A percentile compares a stretch with the other conserved stretches of the same genome.
These are phyloP conservation scores for Pseudobourletiella spinata DNA, from an alignment of 1,140 invertebrate genomes.

Conservation along the genomic window DNA sequence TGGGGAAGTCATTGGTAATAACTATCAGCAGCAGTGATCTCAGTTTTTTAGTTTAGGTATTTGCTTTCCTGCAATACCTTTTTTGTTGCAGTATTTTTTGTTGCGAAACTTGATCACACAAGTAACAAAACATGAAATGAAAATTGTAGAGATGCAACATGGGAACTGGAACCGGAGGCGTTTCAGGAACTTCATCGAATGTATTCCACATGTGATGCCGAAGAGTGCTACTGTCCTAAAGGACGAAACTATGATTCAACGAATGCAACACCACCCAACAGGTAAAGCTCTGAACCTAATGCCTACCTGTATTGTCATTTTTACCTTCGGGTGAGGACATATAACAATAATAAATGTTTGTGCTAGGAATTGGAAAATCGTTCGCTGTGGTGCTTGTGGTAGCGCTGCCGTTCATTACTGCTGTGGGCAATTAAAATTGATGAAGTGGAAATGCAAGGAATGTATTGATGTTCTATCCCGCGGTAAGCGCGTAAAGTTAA, in stretches of 20 bases:
- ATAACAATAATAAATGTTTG: not conserved
- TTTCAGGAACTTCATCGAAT: slow-evolving; percentile 41
- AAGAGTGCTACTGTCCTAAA: slow-evolving; percentile 15
- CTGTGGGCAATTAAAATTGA: slow-evolving; percentile 40
- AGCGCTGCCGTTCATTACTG: slow-evolving; percentile 49
- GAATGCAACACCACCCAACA: not conserved
- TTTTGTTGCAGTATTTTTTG: too few species aligned
- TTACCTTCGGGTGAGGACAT: slow-evolving; percentile 22
- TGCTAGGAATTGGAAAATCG: slow-evolving; percentile 45
- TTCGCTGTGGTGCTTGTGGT: slow-evolving; percentile 49
- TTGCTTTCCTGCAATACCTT: too few species aligned
- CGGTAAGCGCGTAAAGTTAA: not conserved
- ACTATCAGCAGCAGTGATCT: too few species aligned
- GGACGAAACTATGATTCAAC: slow-evolving; percentile 21
- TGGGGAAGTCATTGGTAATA: too few species aligned
- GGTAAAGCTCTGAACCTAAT: not conserved
- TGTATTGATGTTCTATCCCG: slow-evolving; percentile 7
- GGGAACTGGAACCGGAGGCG: slow-evolving; percentile 56
- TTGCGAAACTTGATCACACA: slow-evolving; percentile 44
- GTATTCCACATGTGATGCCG: slow-evolving; percentile 25
- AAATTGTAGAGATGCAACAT: slow-evolving; percentile 51
- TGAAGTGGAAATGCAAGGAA: slow-evolving; percentile 11
- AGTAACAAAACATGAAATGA: slow-evolving; percentile 7
- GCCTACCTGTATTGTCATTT: not conserved
- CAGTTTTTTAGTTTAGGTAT: too few species aligned